Conservation (phyloP, 2,113 vertebrate genomes). For the Tragelaphus buxtoni region DNA sequence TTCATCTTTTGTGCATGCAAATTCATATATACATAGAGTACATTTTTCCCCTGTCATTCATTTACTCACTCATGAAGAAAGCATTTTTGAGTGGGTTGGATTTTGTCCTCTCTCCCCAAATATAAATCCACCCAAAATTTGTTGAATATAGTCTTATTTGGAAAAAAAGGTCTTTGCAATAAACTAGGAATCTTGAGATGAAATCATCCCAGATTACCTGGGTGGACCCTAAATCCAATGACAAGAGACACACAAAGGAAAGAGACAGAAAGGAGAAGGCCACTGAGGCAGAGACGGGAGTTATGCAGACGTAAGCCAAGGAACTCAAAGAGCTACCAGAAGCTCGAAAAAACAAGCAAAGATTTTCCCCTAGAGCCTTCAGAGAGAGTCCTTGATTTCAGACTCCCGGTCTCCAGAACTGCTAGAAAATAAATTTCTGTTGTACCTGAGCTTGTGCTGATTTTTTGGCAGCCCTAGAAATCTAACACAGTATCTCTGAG, state of each 20-base stretch:
- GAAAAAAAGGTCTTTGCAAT: background rate
- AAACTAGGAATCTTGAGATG: background rate
- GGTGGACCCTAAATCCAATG: background rate
- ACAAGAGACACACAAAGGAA: background rate
- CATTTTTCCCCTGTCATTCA: background rate
- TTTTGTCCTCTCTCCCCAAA: background rate
- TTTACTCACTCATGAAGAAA: background rate
- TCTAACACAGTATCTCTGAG: background rate
- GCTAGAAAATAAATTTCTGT: background rate
- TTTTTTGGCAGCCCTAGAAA: background rate
- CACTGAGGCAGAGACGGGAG: background rate
- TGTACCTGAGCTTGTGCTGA: background rate
- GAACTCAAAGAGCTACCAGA: background rate
- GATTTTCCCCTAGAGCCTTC: background rate
- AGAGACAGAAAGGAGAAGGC: background rate
- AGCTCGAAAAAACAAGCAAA: background rate
- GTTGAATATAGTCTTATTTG: background rate
- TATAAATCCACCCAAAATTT: background rate
- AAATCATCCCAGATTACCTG: background rate
- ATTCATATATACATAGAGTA: background rate
- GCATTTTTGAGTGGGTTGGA: background rate
- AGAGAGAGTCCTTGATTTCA: background rate
- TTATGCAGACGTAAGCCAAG: background rate
- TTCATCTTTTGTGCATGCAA: background rate
- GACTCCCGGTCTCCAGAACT: background rate